These are phyloP conservation scores for Chymomyza amoena DNA, from an alignment of 2,888 invertebrate species.

Conservation along the genomic window DNA sequence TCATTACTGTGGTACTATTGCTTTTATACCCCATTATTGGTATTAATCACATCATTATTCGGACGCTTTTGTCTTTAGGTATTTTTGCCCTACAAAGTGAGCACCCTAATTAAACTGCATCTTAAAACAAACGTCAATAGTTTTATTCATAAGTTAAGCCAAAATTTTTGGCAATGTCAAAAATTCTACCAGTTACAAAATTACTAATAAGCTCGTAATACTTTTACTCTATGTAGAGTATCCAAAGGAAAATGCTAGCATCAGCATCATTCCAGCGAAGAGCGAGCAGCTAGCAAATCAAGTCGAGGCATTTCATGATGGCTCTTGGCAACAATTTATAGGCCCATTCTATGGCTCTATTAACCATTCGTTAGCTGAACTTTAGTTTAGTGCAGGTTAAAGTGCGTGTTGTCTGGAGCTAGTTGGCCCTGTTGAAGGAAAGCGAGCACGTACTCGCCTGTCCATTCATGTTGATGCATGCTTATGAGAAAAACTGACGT, in stretches of 20 bases:
- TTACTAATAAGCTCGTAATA: background rate
- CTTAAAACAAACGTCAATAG: too few relatives aligned
- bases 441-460: background rate
- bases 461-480: background rate
- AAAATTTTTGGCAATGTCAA: too few relatives aligned
- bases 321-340: conserved; percentile 66
- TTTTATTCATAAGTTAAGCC: too few relatives aligned
- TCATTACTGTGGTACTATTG: too few relatives aligned
- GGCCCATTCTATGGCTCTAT: conserved; percentile 38
- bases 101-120: too few relatives aligned
- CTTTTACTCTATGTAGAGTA: background rate
- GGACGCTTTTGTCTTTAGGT: too few relatives aligned
- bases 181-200: background rate
- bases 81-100: too few relatives aligned
- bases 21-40: too few relatives aligned
- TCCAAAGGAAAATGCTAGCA: background rate
- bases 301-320: conserved; percentile 37
- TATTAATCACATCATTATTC: too few relatives aligned
- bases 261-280: conserved; percentile 2
- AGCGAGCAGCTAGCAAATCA: conserved; percentile 12
- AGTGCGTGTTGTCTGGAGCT: conserved; percentile 52
- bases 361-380: conserved; percentile 38
- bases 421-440: conserved; percentile 30
- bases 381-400: conserved; percentile 34
- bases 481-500: background rate